These are phyloP conservation scores for Sebastes aleutianus DNA, from an alignment of 2,797 vertebrate species.

Conservation along the genomic window DNA sequence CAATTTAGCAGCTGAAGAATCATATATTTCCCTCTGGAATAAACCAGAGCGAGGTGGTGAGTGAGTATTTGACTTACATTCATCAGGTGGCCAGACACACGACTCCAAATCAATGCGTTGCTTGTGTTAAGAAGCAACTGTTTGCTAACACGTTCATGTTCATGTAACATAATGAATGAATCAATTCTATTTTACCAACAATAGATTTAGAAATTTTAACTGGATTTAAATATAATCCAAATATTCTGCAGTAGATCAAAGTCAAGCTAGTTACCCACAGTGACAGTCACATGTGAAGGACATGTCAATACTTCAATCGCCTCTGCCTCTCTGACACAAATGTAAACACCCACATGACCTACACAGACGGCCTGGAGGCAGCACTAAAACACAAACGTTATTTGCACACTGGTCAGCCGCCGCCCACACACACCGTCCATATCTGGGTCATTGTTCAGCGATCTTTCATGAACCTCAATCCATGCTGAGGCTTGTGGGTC, in stretches of 20 bases:
- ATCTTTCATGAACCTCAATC: conserved; percentile 44
- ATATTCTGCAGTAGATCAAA: background rate
- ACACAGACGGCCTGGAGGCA: conserved; percentile 41
- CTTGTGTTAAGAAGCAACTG: background rate
- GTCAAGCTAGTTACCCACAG: background rate
- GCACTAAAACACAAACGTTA: conserved; percentile 35
- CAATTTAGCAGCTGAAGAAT: background rate
- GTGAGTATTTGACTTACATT: background rate
- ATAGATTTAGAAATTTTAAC: background rate
- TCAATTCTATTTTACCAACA: background rate
- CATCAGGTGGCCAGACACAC: background rate
- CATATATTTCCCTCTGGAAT: background rate
- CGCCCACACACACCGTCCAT: background rate
- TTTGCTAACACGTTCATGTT: no score
- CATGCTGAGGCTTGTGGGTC: conserved; percentile 4
- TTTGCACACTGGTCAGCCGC: conserved; percentile 26
- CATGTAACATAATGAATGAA: background rate
- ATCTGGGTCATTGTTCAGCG: conserved; percentile 45
- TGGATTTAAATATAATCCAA: background rate
- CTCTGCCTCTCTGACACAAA: conserved; percentile 38
- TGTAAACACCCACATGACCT: conserved; percentile 55
- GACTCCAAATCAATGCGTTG: background rate
- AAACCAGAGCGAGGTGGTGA: background rate
- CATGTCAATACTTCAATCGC: conserved; percentile 59
- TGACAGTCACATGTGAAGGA: conserved; percentile 35